Percentiles rank a stretch among this genome's conserved stretches.
phyloP scores from a whole-genome alignment of 2,888 invertebrate genomes.

The Aquatica leii region DNA sequence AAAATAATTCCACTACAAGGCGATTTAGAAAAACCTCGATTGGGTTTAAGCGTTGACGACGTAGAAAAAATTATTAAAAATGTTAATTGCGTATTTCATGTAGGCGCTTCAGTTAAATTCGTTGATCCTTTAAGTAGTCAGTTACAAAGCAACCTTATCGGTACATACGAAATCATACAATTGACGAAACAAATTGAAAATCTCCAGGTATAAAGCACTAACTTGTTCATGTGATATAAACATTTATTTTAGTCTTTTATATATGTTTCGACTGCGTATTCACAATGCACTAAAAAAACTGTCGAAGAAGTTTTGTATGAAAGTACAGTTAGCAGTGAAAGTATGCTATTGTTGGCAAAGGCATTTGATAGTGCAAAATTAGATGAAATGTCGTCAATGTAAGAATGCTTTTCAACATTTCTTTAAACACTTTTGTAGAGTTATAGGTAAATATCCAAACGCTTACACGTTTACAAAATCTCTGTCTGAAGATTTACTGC shows the following conservation, averaged over 20 bases:
- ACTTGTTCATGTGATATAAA: not conserved
- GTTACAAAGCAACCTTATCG: not conserved
- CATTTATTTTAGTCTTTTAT: not conserved
- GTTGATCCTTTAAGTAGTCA: not conserved
- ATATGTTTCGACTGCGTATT: not conserved
- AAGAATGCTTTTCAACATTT: not conserved
- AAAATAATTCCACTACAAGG: not conserved
- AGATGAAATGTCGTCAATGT: not conserved
- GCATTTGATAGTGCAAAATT: not conserved
- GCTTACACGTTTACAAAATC: not conserved
- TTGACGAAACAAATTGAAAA: not conserved
- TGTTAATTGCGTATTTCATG: not conserved
- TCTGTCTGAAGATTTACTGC: not conserved
- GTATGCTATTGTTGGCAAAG: not conserved
- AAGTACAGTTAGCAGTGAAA: not conserved
- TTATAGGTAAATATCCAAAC: not conserved
- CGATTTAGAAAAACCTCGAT: not conserved
- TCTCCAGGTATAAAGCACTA: not conserved
- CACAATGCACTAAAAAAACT: not conserved
- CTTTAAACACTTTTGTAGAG: not conserved
- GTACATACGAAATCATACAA: not conserved
- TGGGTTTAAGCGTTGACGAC: not conserved
- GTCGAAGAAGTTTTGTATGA: not conserved
- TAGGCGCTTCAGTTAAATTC: not conserved
- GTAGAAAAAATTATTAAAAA: not conserved